These are phyloP conservation scores for Gnathonemus echidnorhynchus DNA, from an alignment of 2,113 vertebrate genomes.

Conservation along the genomic window DNA sequence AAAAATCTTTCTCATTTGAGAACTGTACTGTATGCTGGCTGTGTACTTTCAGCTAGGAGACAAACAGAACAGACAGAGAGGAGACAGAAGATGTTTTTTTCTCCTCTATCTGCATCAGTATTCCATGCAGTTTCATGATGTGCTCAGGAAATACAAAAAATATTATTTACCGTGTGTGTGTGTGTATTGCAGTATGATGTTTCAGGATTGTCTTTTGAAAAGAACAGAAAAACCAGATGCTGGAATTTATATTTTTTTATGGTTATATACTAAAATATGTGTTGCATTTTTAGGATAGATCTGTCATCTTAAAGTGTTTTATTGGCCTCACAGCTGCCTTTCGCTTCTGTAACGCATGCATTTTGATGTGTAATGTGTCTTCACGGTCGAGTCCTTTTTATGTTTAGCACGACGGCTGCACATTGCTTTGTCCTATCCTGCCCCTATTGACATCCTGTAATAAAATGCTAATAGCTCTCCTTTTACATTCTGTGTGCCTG, in stretches of 20 bases:
- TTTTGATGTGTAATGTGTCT: background rate
- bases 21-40: background rate
- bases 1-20: background rate
- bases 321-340: background rate
- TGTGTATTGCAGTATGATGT: background rate
- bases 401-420: background rate
- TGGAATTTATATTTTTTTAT: background rate
- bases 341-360: background rate
- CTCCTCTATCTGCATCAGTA: background rate
- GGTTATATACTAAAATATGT: background rate
- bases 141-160: background rate
- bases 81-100: background rate
- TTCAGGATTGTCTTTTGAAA: background rate
- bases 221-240: background rate
- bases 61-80: background rate
- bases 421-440: background rate
- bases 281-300: background rate
- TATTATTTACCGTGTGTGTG: background rate
- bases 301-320: background rate
- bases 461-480: constrained; percentile 15
- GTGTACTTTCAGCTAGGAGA: background rate
- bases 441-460: constrained; percentile 15
- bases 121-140: background rate
- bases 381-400: background rate
- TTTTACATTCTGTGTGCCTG: constrained; percentile 10